phyloP scores from a whole-genome alignment of 2,888 invertebrate genomes.

The Eristalis arbustorum region DNA sequence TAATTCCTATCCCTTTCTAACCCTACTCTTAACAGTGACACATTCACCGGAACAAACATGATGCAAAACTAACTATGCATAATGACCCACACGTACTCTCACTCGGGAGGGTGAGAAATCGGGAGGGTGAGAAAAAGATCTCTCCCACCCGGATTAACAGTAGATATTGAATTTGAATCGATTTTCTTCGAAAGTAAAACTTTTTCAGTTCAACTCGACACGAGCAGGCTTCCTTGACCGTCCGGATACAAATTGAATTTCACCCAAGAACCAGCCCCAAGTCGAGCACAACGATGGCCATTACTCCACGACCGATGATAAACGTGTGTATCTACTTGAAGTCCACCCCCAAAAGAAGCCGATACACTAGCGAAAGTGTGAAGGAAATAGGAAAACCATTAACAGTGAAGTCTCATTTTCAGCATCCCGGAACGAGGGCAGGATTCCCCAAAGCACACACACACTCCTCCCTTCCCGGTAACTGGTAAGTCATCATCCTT shows the following conservation, averaged over 20 bases:
- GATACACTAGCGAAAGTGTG: slow-evolving; percentile 6
- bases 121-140: neutral
- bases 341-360: slow-evolving; percentile 1
- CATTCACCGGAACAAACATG: neutral
- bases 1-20: neutral
- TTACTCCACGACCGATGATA: slow-evolving; percentile 34
- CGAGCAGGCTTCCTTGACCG: neutral
- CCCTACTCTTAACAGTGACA: neutral
- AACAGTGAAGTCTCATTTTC: slow-evolving; percentile 19
- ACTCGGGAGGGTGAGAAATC: too few relatives aligned
- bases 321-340: slow-evolving; percentile 18
- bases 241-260: slow-evolving; percentile 11
- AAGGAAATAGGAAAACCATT: slow-evolving; percentile 46
- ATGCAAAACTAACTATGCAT: neutral
- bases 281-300: slow-evolving; percentile 39
- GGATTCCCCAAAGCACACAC: slow-evolving; percentile 23
- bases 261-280: slow-evolving; percentile 13
- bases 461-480: slow-evolving; percentile 1
- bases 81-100: neutral
- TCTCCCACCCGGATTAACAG: slow-evolving; percentile 5
- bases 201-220: slow-evolving; percentile 30
- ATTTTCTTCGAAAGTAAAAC: slow-evolving; percentile 38
- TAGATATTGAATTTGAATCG: slow-evolving; percentile 52
- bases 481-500: slow-evolving; percentile 23
- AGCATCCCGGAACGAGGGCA: neutral